Percentiles rank a stretch among this genome's conserved stretches.
Evolutionary conservation across 1,140 invertebrate genomes (phyloP).

Genomic region (Drosophila trapezifrons): DNA sequence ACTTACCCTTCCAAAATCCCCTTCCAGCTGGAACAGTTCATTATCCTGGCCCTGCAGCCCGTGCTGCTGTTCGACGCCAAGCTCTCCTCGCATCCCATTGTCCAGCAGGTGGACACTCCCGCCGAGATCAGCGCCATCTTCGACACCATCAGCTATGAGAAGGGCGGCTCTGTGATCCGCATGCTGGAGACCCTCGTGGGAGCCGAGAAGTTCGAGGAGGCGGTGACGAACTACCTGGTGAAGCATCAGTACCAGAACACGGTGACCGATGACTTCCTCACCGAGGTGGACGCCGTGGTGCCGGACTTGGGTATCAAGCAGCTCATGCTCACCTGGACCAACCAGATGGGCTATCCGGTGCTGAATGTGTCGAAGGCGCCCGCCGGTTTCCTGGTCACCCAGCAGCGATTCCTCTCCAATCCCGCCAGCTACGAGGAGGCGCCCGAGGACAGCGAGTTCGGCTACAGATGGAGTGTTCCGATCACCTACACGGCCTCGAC

Average conservation of each 20-base stretch:
- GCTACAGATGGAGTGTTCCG: slow-evolving; percentile 92
- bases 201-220: slow-evolving; percentile 89
- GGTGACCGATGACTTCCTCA: slow-evolving; percentile 91
- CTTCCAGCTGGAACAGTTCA: slow-evolving; percentile 88
- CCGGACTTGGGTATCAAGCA: slow-evolving; percentile 85
- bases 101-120: slow-evolving; percentile 91
- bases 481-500: slow-evolving; percentile 87
- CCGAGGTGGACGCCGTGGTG: slow-evolving; percentile 85
- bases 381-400: slow-evolving; percentile 87
- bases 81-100: slow-evolving; percentile 94
- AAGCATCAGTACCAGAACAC: slow-evolving; percentile 90
- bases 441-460: slow-evolving; percentile 85
- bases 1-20: slow-evolving; percentile 54
- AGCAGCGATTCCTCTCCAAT: slow-evolving; percentile 90
- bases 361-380: slow-evolving; percentile 86
- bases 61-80: slow-evolving; percentile 92
- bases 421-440: slow-evolving; percentile 85
- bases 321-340: slow-evolving; percentile 97
- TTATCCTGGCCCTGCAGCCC: slow-evolving; percentile 88
- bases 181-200: slow-evolving; percentile 95
- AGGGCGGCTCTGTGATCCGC: slow-evolving; percentile 94
- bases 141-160: slow-evolving; percentile 96
- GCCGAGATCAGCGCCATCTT: slow-evolving; percentile 96
- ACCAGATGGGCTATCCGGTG: slow-evolving; percentile 96
- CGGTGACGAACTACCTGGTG: slow-evolving; percentile 90